Base-by-base conservation (phyloP, 2,888 invertebrate species). In the Pristionchus entomophagus region DNA sequence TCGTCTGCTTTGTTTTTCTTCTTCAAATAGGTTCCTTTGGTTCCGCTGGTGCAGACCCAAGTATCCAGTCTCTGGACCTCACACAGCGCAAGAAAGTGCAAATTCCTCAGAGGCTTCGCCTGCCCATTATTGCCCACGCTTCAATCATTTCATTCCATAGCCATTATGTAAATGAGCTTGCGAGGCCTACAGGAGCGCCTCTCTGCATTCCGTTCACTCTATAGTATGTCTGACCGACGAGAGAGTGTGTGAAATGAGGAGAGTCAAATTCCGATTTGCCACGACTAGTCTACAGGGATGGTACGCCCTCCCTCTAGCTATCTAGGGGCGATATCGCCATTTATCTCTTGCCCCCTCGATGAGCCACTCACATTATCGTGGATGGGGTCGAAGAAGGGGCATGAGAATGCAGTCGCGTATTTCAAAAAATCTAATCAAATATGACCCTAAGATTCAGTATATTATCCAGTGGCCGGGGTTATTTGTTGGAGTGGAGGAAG, bases 21-120 rank as follows among this genome's bases (percentile, higher is more conserved):
- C n/a, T n/a, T n/a, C n/a, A n/a, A 45, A 22, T 56, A 56, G 56
- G 56, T n/a, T 22, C 10, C 22, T 56, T 56, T 56, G 19, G 5
- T 56, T 56, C 56, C 17, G 49, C 8, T 12, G 45, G 45, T 45
- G 6, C 45, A 45, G 45, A 10, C 45, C 45, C 8, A 49, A 49
- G 8, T 49, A 56, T 22, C 19, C n/a, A 22, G 5, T 22, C 56
- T 56, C 56, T 22, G 26, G 73, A 73, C 73, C 73, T n/a, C 73
- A 38, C 73, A 73, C 10, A 22, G 73, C 2, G 73, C 22, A 26
- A 17, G 22, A 45, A 73, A 45, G 73, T 73, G 73, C 73, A 73
- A 38, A 73, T 73, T 73, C 73, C 73, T 73, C 12, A 41, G 73
- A 45, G 73, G 73, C 73, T 73, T 73, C n/a, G 45, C 73, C 8